Base-by-base conservation (phyloP, 2,888 invertebrate genomes). In the Gastrophysa polygoni region DNA sequence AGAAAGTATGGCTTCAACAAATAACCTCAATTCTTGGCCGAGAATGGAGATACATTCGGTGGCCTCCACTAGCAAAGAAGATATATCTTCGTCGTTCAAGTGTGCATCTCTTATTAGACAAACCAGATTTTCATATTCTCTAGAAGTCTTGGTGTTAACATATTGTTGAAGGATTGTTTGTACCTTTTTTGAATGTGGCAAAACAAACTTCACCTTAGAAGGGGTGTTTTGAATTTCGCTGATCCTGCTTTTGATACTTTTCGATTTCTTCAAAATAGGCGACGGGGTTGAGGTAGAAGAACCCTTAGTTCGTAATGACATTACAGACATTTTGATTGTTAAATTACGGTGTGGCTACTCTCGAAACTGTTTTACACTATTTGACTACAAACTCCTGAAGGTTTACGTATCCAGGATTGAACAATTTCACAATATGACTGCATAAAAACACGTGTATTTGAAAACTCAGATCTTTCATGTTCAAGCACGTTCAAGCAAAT, bases 1-100 rank as follows among this genome's bases (percentile, higher is more conserved):
- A 14, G 83, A 82, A 49, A 90, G 78, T 20, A 90, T 68, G 1
- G 85, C 85, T 79, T 89, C 87, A 4, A 89, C 84, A 68, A 90
- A 83, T 49, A 84, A 74, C 65, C 83, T 82, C 67, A 88, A 84
- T 58, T 84, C 82, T 21, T 85, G 82, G 62, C 84, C 85, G 18
- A 90, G 77, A 16, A 87, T 73, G n/a, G 86, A 83, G 21, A 88
- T 84, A 71, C 86, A 85, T 66, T 85, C 83, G 44, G 83, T 83
- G 0, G 86, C 83, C 73, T 88, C 87, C 44, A 77, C 76, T 16
- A 90, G 73, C 43, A 89, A 79, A 18, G 82, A 78, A n/a, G 83
- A 70, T 18, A 90, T 81, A 66, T 89, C 87, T 5, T 75, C 76
- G 73, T 89, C 89, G 83, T 87, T 71, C 21, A 82, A 77, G 69